These are phyloP conservation scores for Trachelipus rathkii DNA, from an alignment of 1,140 invertebrate genomes.

Conservation along the genomic window DNA sequence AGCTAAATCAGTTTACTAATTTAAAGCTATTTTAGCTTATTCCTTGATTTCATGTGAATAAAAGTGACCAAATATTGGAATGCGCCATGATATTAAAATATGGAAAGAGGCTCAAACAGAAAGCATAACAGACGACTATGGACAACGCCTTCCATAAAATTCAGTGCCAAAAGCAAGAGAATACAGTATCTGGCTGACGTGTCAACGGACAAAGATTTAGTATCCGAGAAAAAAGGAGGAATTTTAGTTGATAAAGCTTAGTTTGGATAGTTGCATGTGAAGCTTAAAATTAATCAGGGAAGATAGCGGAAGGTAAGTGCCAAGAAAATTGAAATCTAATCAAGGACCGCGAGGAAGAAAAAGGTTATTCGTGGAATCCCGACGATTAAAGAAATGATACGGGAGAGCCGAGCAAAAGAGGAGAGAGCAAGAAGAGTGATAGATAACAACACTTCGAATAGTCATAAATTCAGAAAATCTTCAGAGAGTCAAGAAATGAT, in stretches of 20 bases:
- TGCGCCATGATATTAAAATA: background rate
- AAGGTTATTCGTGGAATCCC: background rate
- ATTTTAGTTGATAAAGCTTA: background rate
- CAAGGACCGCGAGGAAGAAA: background rate
- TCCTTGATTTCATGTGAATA: background rate
- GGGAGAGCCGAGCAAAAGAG: background rate
- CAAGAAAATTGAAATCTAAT: background rate
- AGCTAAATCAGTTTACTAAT: too few species aligned
- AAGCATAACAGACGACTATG: background rate
- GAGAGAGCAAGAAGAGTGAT: slow-evolving; percentile 26
- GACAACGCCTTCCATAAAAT: background rate
- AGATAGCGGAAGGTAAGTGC: slow-evolving; percentile 1
- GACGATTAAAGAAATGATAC: slow-evolving; percentile 1
- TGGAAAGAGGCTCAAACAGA: background rate
- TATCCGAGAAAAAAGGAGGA: background rate
- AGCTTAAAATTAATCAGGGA: background rate
- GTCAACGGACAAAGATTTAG: background rate
- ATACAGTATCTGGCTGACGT: background rate
- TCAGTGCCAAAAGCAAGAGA: background rate
- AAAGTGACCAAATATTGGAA: background rate
- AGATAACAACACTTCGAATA: slow-evolving; percentile 38
- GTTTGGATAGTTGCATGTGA: background rate
- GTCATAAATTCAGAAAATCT: slow-evolving; percentile 35
- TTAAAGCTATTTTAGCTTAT: too few species aligned
- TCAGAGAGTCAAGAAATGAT: slow-evolving; percentile 36